Base-by-base conservation (phyloP, 2,113 vertebrate genomes). In the Heterochromis multidens region DNA sequence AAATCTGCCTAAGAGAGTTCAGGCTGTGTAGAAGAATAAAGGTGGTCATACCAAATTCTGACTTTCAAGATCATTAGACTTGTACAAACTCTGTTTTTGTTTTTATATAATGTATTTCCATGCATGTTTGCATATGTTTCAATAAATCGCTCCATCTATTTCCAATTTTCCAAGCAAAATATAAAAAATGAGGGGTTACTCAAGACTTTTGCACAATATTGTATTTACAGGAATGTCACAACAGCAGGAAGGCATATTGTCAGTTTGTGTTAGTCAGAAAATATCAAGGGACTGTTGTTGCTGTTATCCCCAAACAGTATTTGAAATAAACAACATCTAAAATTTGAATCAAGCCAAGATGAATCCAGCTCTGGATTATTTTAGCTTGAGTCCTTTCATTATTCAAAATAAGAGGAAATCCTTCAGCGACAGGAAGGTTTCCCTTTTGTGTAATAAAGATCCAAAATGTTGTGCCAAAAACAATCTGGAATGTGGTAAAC, bases 401-500 rank as follows among this genome's bases (percentile, higher is more conserved):
- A 84, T 76, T 86, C 65, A 93, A 95, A 96, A 95, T 88, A 95
- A 94, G 79, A 88, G 95, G 95, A 96, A 96, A 95, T 95, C 92
- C 94, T 92, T 67, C 60, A 81, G 67, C 95, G 92, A 94, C 93
- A 90, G 93, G 91, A 93, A 94, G 93, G 93, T 94, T 95, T 95
- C 85, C 90, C 89, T 91, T 94, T 91, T 93, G 91, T 95, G 81
- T 84, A 93, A 93, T 92, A 89, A 93, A 86, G 77, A 89, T 91
- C 72, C 56, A 87, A 93, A 92, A 91, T 88, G 87, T 65, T 90
- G 79, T 85, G 93, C 93, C 93, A 94, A 91, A 95, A 94, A 93
- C 94, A 95, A 93, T 85, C 46, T 82, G 86, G 91, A 88, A 91
- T 90, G 93, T 67, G n/a, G 79, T 87, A 91, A 96, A 96, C 95